Conservation (phyloP, 2,888 invertebrate genomes). For the Calameuta pallipes region DNA sequence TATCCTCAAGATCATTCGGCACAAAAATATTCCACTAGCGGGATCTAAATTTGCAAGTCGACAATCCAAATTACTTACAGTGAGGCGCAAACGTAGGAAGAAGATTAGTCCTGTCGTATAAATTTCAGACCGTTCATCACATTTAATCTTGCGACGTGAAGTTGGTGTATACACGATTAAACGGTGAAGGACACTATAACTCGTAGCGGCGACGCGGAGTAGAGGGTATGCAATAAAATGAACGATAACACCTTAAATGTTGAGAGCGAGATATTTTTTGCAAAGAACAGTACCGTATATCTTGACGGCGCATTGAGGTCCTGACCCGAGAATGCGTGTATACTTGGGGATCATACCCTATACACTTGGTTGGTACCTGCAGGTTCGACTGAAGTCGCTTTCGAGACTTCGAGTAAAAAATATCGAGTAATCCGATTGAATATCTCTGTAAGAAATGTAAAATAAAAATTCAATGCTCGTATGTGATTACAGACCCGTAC, state of each 20-base stretch:
- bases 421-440: not conserved
- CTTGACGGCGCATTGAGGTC: constrained; percentile 1
- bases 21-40: not conserved
- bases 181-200: not conserved
- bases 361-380: not conserved
- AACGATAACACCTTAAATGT: constrained; percentile 2
- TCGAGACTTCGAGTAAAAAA: not conserved
- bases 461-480: not conserved
- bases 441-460: not conserved
- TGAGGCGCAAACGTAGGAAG: not conserved
- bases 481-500: not conserved
- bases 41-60: not conserved
- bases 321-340: constrained; percentile 2
- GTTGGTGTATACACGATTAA: not conserved
- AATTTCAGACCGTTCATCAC: not conserved
- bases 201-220: not conserved
- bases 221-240: not conserved
- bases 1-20: not conserved
- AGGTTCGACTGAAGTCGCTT: not conserved
- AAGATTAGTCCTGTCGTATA: not conserved
- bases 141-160: not conserved
- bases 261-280: not conserved
- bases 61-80: not conserved
- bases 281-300: constrained; percentile 3
- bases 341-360: not conserved